Evolutionary conservation across 2,888 invertebrate genomes (phyloP).

Genomic region (Orgyia antiqua): DNA sequence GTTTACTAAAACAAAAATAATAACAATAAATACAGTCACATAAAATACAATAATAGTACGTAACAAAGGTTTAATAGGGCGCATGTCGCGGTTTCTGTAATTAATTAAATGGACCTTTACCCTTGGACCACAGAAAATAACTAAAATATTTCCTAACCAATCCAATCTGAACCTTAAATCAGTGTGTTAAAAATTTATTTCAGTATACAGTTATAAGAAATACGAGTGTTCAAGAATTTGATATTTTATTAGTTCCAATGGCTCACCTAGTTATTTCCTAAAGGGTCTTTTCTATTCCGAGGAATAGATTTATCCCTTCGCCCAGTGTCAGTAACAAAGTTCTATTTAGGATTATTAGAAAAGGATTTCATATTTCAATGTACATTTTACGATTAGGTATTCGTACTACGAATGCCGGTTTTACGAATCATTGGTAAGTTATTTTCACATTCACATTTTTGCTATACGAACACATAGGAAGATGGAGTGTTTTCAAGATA

Average conservation of each 20-base stretch:
- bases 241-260: conserved; percentile 53
- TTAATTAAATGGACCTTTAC: conserved; percentile 67
- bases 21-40: conserved; percentile 40
- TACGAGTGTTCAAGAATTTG: conserved; percentile 48
- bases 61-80: conserved; percentile 60
- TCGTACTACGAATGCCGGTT: too few species aligned
- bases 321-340: conserved; percentile 36
- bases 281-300: conserved; percentile 49
- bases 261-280: conserved; percentile 52
- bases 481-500: too few species aligned
- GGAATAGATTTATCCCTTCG: conserved; percentile 41
- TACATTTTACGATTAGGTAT: too few species aligned
- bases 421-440: too few species aligned
- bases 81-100: conserved; percentile 59
- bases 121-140: conserved; percentile 43
- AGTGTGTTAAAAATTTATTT: conserved; percentile 32
- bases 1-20: conserved; percentile 21
- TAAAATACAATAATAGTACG: conserved; percentile 46
- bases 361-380: too few species aligned
- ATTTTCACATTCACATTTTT: too few species aligned
- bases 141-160: conserved; percentile 27
- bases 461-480: too few species aligned
- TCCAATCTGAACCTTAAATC: conserved; percentile 42
- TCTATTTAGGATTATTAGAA: conserved; percentile 37
- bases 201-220: conserved; percentile 24